Evolutionary conservation across 2,888 invertebrate species (phyloP).

Genomic region (Aphrophora alni): DNA sequence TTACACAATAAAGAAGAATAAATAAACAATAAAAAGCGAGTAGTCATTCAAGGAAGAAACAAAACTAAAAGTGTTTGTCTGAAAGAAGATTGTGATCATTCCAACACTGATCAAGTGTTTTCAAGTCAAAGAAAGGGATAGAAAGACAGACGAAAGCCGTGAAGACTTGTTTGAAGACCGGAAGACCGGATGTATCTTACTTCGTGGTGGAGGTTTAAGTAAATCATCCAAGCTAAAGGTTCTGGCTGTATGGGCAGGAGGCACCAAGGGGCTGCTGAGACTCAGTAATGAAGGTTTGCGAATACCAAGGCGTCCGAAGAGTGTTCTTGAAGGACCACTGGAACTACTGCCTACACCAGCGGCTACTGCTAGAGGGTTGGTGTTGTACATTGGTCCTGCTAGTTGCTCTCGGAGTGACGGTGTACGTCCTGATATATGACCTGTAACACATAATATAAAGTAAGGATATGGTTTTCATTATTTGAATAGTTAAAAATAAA

Average conservation of each 20-base stretch:
- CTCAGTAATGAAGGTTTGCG: constrained; percentile 87
- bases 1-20: not conserved
- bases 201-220: constrained; percentile 82
- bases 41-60: not conserved
- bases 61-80: not conserved
- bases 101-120: not conserved
- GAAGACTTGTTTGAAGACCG: not conserved
- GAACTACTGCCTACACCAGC: constrained; percentile 54
- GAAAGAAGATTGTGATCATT: not conserved
- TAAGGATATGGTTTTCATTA: too few relatives aligned
- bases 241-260: constrained; percentile 60
- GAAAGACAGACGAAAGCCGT: not conserved
- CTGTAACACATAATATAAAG: constrained; percentile 33
- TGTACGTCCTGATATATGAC: constrained; percentile 54
- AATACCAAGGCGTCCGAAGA: constrained; percentile 85
- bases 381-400: constrained; percentile 58
- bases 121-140: not conserved
- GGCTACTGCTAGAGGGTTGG: constrained; percentile 41
- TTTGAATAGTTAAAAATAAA: too few relatives aligned
- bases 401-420: constrained; percentile 67
- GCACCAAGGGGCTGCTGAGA: constrained; percentile 68
- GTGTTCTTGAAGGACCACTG: constrained; percentile 64
- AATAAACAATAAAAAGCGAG: not conserved
- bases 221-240: constrained; percentile 90
- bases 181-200: constrained; percentile 65